These are phyloP conservation scores for Telmatherina bonti DNA, from an alignment of 2,797 vertebrate genomes.

Conservation along the genomic window DNA sequence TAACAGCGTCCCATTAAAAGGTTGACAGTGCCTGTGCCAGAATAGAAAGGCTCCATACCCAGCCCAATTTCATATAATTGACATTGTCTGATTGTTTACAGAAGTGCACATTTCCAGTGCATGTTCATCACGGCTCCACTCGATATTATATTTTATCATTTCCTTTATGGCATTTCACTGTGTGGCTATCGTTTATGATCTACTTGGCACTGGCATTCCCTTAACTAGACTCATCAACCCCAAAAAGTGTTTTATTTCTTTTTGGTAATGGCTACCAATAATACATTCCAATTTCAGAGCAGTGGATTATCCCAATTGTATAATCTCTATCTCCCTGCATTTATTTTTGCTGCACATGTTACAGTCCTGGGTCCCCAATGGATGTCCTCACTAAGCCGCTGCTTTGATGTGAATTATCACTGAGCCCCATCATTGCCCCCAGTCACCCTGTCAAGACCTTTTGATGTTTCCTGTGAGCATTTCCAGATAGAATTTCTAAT, in stretches of 20 bases:
- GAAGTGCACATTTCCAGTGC: slow-evolving; percentile 81
- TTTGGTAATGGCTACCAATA: slow-evolving; percentile 77
- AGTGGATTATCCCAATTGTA: slow-evolving; percentile 80
- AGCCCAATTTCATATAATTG: slow-evolving; percentile 83
- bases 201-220: slow-evolving; percentile 71
- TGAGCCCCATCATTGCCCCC: slow-evolving; percentile 69
- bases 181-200: slow-evolving; percentile 83
- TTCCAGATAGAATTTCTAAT: slow-evolving; percentile 83
- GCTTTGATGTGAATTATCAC: slow-evolving; percentile 83
- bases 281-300: slow-evolving; percentile 79
- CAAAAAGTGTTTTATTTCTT: slow-evolving; percentile 56
- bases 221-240: slow-evolving; percentile 72
- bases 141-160: slow-evolving; percentile 83
- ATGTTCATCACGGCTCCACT: slow-evolving; percentile 76
- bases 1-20: slow-evolving; percentile 80
- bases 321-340: slow-evolving; percentile 69
- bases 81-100: slow-evolving; percentile 80
- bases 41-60: slow-evolving; percentile 69
- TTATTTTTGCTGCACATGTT: slow-evolving; percentile 76
- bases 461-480: slow-evolving; percentile 80
- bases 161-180: slow-evolving; percentile 78
- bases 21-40: slow-evolving; percentile 73
- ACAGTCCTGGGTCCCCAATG: slow-evolving; percentile 56
- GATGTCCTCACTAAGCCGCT: slow-evolving; percentile 60
- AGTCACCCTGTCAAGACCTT: slow-evolving; percentile 78